phyloP scores from a whole-genome alignment of 2,888 invertebrate species.

The Disparrhopalites patrizii region DNA sequence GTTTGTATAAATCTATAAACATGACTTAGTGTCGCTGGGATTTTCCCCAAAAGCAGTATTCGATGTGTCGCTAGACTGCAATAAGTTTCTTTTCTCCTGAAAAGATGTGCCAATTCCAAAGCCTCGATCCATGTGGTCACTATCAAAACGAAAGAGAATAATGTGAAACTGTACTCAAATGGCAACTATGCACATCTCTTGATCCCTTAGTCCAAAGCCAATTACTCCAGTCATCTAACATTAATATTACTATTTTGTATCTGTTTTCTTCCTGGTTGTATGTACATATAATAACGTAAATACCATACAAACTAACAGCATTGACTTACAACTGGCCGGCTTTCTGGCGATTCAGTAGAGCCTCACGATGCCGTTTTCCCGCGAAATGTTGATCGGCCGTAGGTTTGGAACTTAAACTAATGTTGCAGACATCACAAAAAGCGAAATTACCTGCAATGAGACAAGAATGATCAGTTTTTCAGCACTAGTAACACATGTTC shows the following conservation, averaged over 20 bases:
- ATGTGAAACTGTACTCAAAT: neutral
- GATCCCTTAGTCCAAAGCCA: neutral
- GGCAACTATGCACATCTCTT: too few species aligned
- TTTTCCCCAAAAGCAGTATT: too few species aligned
- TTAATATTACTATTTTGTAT: neutral
- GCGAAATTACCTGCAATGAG: neutral
- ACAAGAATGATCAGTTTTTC: too few species aligned
- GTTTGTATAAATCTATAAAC: too few species aligned
- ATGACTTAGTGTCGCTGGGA: too few species aligned
- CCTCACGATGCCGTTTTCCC: constrained; percentile 35
- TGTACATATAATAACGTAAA: too few species aligned
- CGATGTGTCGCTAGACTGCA: too few species aligned
- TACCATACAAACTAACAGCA: neutral
- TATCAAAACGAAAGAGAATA: constrained; percentile 1
- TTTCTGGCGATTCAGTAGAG: neutral
- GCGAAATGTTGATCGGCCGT: constrained; percentile 40
- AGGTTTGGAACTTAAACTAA: constrained; percentile 31
- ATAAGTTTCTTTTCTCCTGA: too few species aligned
- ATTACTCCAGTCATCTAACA: neutral
- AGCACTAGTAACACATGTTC: too few species aligned
- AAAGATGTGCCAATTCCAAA: constrained; percentile 20
- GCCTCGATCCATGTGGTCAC: constrained; percentile 13
- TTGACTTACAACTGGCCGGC: constrained; percentile 10
- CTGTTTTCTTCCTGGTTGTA: too few species aligned
- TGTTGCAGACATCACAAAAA: constrained; percentile 35